Base-by-base conservation (phyloP, 2,113 vertebrate species). In the Smithornis capensis region DNA sequence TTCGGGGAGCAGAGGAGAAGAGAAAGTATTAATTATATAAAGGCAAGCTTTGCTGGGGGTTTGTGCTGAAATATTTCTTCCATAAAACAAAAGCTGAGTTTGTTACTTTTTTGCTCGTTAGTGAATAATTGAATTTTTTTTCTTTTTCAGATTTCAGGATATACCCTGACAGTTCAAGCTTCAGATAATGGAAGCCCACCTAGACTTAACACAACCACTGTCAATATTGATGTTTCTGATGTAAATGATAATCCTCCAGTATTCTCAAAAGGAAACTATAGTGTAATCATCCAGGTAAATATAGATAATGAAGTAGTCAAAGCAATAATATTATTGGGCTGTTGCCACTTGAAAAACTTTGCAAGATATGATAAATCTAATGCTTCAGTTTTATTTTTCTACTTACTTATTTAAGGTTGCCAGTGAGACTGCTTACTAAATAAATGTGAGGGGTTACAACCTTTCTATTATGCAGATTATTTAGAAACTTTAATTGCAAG, bases 161-260 rank as follows among this genome's bases (percentile, higher is more conserved):
- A 99, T 94, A 99, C 99, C 3, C 98, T 99, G 95, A 99, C 95
- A 4, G 97, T 99, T 88, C 97, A 98, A 83, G 99, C 99, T 37
- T 97, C 98, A 25, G 99, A 99, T 96, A 99, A 98, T 10, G 99
- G 99, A 69, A 97, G 62, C 38, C 99, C 98, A 3, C 96, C 98
- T 59, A 98, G 98, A 78, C 96, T 96, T 94, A 99, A 98, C 97
- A 99, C 96, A 3, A 97, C 98, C 57, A 97, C 98, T 6, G 98
- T 99, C 95, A 99, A 99, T 97, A 99, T 99, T 13, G 99, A 99
- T 90, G 99, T 99, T 94, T 99, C 99, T 3, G 99, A 99, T 57
- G 98, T 99, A 95, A 99, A 99, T 17, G 99, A 99, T 97, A 99
- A 99, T 64, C 98, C 99, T 6, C 99, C 99, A 0, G 74, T 98